Percentiles rank a stretch among this genome's conserved stretches.
Conservation (phyloP, 2,888 invertebrate genomes). For the Cerceris ruficornis region DNA sequence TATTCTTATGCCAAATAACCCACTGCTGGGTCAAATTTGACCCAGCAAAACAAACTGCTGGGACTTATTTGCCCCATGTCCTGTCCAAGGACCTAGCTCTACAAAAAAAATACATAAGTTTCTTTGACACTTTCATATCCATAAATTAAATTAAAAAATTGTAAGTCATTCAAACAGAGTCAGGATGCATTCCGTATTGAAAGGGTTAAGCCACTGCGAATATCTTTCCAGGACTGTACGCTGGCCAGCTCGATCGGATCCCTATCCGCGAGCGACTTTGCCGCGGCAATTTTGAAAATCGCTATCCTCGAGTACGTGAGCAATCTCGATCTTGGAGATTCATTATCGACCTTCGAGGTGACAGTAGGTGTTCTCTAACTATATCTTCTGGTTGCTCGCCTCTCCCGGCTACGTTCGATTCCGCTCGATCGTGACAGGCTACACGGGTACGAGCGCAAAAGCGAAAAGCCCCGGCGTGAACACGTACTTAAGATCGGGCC, state of each 20-base stretch:
- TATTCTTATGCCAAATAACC: no score
- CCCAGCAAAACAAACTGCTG: no score
- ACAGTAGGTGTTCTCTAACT: conserved; percentile 28
- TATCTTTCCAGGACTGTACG: conserved; percentile 1
- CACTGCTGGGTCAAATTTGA: no score
- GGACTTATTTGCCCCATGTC: no score
- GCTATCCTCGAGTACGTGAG: conserved; percentile 58
- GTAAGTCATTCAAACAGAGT: no score
- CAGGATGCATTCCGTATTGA: no score
- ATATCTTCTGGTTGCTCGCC: conserved; percentile 25
- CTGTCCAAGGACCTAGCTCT: no score
- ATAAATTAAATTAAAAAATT: no score
- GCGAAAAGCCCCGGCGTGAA: conserved; percentile 51
- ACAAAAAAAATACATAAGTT: no score
- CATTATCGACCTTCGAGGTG: conserved; percentile 55
- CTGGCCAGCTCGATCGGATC: conserved; percentile 52
- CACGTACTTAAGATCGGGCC: conserved; percentile 57
- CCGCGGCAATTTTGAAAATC: conserved; percentile 52
- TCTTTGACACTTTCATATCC: no score
- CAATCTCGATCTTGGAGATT: conserved; percentile 54
- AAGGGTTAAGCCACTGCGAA: no score
- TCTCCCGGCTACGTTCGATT: conserved; percentile 17
- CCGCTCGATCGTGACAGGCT: conserved; percentile 45
- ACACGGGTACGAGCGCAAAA: conserved; percentile 37
- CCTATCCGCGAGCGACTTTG: conserved; percentile 36